Percentiles rank a stretch among this genome's conserved stretches.
Conservation (phyloP, 2,113 vertebrate genomes). For the Patagioenas fasciata region DNA sequence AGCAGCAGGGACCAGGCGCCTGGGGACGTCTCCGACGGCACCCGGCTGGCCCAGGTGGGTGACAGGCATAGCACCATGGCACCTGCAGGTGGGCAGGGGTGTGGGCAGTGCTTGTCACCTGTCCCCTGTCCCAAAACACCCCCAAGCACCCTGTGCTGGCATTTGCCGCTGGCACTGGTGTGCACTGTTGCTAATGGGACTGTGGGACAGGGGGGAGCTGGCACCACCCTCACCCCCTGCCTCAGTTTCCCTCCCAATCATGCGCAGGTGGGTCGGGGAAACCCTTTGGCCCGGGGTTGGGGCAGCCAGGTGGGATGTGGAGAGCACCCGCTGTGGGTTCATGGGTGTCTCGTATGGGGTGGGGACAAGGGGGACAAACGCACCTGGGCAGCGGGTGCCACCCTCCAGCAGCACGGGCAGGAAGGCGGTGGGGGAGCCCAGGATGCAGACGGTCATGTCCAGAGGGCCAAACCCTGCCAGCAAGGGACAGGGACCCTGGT, state of each 20-base stretch:
- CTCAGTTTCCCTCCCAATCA: neutral
- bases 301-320: neutral
- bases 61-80: conserved; percentile 82
- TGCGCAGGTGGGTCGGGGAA: neutral
- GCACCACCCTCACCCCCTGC: neutral
- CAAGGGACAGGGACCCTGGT: fast-evolving
- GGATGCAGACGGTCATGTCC: conserved; percentile 33
- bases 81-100: conserved; percentile 39
- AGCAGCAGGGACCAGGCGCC: conserved; percentile 70
- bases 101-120: fast-evolving
- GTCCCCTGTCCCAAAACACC: neutral
- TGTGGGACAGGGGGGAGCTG: fast-evolving
- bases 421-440: conserved; percentile 25
- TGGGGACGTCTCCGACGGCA: conserved; percentile 33
- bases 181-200: neutral
- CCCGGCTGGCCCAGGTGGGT: conserved; percentile 74
- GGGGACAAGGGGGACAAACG: neutral
- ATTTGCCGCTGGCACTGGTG: neutral
- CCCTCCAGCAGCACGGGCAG: conserved; percentile 43
- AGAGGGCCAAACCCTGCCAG: neutral
- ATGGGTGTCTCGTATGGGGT: fast-evolving
- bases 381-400: conserved; percentile 45
- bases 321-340: neutral
- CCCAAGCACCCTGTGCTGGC: neutral
- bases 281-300: too few relatives aligned